A percentile compares a stretch with the other conserved stretches of the same genome.
phyloP scores from a whole-genome alignment of 2,113 vertebrate species.

The Lepus timidus region DNA sequence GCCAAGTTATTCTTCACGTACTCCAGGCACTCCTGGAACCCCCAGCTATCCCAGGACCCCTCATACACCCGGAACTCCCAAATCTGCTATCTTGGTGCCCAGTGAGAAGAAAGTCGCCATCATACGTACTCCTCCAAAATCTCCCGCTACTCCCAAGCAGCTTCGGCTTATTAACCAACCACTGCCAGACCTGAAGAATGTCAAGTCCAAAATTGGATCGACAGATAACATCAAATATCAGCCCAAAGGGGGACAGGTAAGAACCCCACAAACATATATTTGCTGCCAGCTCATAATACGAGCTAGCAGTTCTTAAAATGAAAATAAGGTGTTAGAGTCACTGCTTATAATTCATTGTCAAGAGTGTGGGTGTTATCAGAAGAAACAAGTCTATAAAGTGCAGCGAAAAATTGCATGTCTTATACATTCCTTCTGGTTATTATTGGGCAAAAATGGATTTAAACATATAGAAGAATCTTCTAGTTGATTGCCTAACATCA shows the following conservation, averaged over 20 bases:
- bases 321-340: not conserved
- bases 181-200: constrained; percentile 95
- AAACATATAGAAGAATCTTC: not conserved
- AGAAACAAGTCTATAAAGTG: not conserved
- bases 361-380: not conserved
- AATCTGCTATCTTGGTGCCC: constrained; percentile 94
- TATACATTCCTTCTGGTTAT: not conserved
- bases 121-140: constrained; percentile 97
- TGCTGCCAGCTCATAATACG: not conserved
- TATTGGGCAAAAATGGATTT: constrained; percentile 1
- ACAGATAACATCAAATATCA: constrained; percentile 96
- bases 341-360: not conserved
- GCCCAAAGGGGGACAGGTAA: constrained; percentile 97
- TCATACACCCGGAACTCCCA: constrained; percentile 96
- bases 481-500: not conserved
- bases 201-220: constrained; percentile 97
- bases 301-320: not conserved
- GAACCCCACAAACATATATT: not conserved
- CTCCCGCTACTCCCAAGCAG: constrained; percentile 94
- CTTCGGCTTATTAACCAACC: constrained; percentile 96
- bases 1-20: constrained; percentile 96
- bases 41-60: constrained; percentile 94
- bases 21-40: constrained; percentile 94
- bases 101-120: constrained; percentile 98
- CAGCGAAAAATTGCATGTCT: not conserved